Evolutionary conservation across 1,140 invertebrate species (phyloP), one percentile per base, ranked within the genome.

Genomic region (Octopus sinensis): DNA sequence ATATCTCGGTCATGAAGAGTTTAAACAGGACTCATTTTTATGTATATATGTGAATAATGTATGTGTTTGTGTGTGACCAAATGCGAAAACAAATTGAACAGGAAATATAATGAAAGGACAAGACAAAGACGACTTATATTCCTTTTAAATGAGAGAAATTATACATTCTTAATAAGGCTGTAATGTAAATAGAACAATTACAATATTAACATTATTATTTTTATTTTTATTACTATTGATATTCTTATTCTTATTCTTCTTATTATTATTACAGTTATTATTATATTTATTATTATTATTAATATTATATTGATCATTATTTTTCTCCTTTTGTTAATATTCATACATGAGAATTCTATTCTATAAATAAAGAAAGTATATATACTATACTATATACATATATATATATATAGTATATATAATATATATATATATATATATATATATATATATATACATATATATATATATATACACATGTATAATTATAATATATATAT

Each of bases 1-100:
- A 80, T 89, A 53, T 86, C 86, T 0, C 81, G 80, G 12, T 81
- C 83, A 54, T 82, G 71, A 80, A 51, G 54, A n/a, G 75, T 17
- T 53, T 23, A 6, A 76, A 12, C 13, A 12, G 9, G 17, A n/a
- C 9, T 53, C 23, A 53, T 53, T n/a, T 54, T 4, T 53, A 53
- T 53, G 5, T 7, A 54, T 43, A 78, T 7, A 43, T 6, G 2
- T 51, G 30, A 53, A 54, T 54, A 17, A 76, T 10, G 23, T 78
- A n/a, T 43, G 6, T 23, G 12, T 81, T n/a, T 51, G 10, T 5
- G 23, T 13, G 9, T n/a, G 7, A 17, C 6, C 6, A 23, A 30
- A 51, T 10, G 52, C 6, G 53, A 43, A 56, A 53, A 56, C 43
- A 76, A 77, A 52, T 54, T 78, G 43, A 52, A 68, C 12, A 52